These are phyloP conservation scores for Arion vulgaris DNA, from an alignment of 1,140 invertebrate genomes.

Conservation along the genomic window DNA sequence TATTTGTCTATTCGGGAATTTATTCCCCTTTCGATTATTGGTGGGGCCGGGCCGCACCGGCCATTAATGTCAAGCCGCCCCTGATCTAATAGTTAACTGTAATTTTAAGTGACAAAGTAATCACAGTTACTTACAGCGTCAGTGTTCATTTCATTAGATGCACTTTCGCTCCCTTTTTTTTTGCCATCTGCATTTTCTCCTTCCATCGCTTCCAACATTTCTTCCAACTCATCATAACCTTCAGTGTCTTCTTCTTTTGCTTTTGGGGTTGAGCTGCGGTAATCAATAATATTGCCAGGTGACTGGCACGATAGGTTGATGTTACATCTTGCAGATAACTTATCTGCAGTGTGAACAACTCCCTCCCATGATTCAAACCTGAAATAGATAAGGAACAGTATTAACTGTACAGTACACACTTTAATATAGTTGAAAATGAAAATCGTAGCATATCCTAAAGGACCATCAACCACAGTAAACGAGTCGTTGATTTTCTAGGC, in stretches of 20 bases:
- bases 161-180: not conserved
- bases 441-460: too few relatives aligned
- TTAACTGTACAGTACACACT: too few relatives aligned
- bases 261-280: not conserved
- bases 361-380: not conserved
- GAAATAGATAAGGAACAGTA: not conserved
- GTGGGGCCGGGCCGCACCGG: too few relatives aligned
- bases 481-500: too few relatives aligned
- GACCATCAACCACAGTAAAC: too few relatives aligned
- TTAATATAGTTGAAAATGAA: too few relatives aligned
- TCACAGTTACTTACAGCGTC: not conserved
- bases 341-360: not conserved
- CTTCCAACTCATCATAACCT: not conserved
- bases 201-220: not conserved
- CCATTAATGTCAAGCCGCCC: too few relatives aligned
- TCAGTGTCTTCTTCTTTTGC: not conserved
- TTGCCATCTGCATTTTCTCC: not conserved
- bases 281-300: not conserved
- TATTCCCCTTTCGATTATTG: too few relatives aligned
- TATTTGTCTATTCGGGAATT: too few relatives aligned
- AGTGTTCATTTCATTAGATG: not conserved
- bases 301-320: not conserved
- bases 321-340: not conserved
- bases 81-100: too few relatives aligned
- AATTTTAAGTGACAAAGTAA: not conserved